Conservation (phyloP, 2,797 vertebrate species). For the Antennarius maculatus region DNA sequence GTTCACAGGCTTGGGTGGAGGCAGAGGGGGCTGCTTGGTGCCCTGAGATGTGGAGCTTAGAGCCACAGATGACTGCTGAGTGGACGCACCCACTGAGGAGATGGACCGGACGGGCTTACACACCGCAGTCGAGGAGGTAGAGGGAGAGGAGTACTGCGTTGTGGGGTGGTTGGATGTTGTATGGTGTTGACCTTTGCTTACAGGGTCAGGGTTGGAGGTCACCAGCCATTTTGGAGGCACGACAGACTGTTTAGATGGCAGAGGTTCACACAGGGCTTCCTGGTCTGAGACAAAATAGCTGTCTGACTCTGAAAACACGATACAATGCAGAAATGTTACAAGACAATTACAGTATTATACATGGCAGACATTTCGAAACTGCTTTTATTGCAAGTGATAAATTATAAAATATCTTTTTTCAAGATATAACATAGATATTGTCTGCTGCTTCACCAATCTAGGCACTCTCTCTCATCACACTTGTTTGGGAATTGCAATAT, state of each 20-base stretch:
- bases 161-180: conserved; percentile 72
- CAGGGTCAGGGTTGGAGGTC: conserved; percentile 83
- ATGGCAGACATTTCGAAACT: background rate
- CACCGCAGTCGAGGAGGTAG: conserved; percentile 49
- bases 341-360: background rate
- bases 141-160: conserved; percentile 69
- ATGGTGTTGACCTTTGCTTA: conserved; percentile 72
- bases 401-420: conserved; percentile 30
- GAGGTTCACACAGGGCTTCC: conserved; percentile 81
- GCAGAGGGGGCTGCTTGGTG: conserved; percentile 91
- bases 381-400: background rate
- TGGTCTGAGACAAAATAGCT: conserved; percentile 81
- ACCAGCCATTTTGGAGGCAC: conserved; percentile 91
- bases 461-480: conserved; percentile 38
- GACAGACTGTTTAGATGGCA: conserved; percentile 85
- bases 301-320: conserved; percentile 81
- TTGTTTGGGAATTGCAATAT: conserved; percentile 73
- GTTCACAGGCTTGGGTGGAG: conserved; percentile 94
- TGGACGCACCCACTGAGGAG: conserved; percentile 73
- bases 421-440: conserved; percentile 33
- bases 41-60: conserved; percentile 71
- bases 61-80: conserved; percentile 64
- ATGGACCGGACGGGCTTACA: conserved; percentile 82
- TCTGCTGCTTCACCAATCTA: conserved; percentile 46
- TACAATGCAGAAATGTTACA: background rate